Conservation (phyloP, 2,113 vertebrate genomes). For the Kryptolebias marmoratus region DNA sequence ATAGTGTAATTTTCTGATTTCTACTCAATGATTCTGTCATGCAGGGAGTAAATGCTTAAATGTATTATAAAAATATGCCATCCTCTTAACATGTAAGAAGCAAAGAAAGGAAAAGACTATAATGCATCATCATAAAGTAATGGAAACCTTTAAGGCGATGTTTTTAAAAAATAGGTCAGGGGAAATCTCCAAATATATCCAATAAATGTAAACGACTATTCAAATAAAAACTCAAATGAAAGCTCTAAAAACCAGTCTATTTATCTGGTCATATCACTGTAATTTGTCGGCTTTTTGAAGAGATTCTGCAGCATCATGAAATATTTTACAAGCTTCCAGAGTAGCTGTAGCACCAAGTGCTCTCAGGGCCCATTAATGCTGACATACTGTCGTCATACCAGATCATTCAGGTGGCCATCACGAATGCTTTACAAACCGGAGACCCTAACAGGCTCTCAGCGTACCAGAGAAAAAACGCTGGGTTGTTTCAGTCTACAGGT, state of each 20-base stretch:
- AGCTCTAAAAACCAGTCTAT: conserved; percentile 1
- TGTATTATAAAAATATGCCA: not conserved
- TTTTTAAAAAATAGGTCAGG: not conserved
- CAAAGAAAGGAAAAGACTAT: no score
- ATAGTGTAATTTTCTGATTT: not conserved
- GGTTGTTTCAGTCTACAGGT: not conserved
- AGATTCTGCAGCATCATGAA: conserved; percentile 20
- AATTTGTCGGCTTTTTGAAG: conserved; percentile 8
- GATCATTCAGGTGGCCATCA: conserved; percentile 17
- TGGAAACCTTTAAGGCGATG: not conserved
- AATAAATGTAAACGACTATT: not conserved
- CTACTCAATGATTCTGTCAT: not conserved
- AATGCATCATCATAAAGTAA: not conserved
- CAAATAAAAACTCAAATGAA: not conserved
- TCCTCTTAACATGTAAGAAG: no score
- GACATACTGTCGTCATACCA: conserved; percentile 17
- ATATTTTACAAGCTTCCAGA: conserved; percentile 31
- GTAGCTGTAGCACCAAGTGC: conserved; percentile 18
- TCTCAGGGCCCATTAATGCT: conserved; percentile 46
- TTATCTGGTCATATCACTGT: not conserved
- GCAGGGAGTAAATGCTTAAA: not conserved
- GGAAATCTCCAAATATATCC: not conserved
- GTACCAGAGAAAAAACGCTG: not conserved
- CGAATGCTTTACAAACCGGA: conserved; percentile 30
- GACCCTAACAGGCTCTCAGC: conserved; percentile 23